Evolutionary conservation across 1,140 invertebrate species (phyloP).

Genomic region (Pseudomyrmex pallidus): DNA sequence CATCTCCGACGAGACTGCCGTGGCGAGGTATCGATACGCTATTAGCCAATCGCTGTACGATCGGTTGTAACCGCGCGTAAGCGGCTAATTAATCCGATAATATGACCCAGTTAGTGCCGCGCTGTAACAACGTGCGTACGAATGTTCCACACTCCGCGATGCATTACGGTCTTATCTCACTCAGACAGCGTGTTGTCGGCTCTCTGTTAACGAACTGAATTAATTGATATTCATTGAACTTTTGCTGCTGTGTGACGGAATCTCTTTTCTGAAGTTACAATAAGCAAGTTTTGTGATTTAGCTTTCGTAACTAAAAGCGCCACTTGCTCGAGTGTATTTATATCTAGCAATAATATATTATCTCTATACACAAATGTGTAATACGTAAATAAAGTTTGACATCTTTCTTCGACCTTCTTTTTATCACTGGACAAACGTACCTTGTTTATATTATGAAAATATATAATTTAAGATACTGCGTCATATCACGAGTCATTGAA

Average conservation of each 20-base stretch:
- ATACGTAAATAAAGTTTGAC: too few species aligned
- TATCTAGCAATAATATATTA: too few species aligned
- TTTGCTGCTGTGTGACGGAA: slow-evolving; percentile 62
- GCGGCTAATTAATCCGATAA: slow-evolving; percentile 78
- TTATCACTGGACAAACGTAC: background rate
- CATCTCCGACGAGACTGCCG: slow-evolving; percentile 46
- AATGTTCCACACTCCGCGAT: slow-evolving; percentile 1
- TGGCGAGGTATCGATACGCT: slow-evolving; percentile 50
- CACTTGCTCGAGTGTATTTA: background rate
- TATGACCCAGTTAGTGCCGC: slow-evolving; percentile 67
- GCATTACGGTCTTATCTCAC: background rate
- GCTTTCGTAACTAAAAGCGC: background rate
- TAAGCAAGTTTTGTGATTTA: slow-evolving; percentile 48
- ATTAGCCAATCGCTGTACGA: slow-evolving; percentile 63
- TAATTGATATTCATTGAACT: slow-evolving; percentile 80
- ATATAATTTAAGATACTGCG: background rate
- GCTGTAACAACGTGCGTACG: slow-evolving; percentile 30
- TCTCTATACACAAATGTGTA: too few species aligned
- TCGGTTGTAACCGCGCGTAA: slow-evolving; percentile 65
- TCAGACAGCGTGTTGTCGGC: slow-evolving; percentile 22
- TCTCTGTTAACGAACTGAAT: slow-evolving; percentile 78
- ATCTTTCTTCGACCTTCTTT: background rate
- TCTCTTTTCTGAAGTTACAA: slow-evolving; percentile 77
- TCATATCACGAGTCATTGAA: background rate
- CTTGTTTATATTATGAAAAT: background rate